These are phyloP conservation scores for Latrodectus hesperus DNA, from an alignment of 2,888 invertebrate genomes.

Conservation along the genomic window DNA sequence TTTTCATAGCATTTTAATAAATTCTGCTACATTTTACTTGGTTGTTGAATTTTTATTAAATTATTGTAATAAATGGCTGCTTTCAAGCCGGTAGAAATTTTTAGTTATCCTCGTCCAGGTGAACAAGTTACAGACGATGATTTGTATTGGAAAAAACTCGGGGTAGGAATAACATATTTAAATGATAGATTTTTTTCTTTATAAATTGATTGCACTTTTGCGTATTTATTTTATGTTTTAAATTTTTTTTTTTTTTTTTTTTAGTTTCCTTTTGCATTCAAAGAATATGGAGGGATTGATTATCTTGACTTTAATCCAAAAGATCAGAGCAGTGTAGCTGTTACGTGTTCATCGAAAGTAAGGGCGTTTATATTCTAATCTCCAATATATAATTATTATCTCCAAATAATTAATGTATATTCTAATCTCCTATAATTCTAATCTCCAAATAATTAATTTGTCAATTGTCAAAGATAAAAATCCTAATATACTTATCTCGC, in stretches of 20 bases:
- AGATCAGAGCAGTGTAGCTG: conserved; percentile 92
- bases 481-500: no score
- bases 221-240: background rate
- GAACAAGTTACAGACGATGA: conserved; percentile 42
- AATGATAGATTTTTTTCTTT: background rate
- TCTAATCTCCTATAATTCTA: no score
- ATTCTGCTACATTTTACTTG: no score
- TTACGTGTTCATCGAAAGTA: conserved; percentile 92
- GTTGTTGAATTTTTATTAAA: no score
- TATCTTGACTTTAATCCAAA: conserved; percentile 80
- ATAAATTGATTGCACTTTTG: background rate
- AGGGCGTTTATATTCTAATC: no score
- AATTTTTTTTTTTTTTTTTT: conserved; percentile 3
- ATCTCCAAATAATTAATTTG: no score
- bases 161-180: conserved; percentile 16
- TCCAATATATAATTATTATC: no score
- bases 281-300: conserved; percentile 67
- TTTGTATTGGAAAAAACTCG: conserved; percentile 52
- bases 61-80: conserved; percentile 23
- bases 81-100: conserved; percentile 48
- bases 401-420: no score
- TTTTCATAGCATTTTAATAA: no score
- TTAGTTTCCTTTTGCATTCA: conserved; percentile 64
- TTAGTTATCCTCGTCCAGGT: conserved; percentile 36
- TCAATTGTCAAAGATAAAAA: no score